These are phyloP conservation scores for Epinephelus fuscoguttatus DNA, from an alignment of 2,113 vertebrate genomes.

Conservation along the genomic window DNA sequence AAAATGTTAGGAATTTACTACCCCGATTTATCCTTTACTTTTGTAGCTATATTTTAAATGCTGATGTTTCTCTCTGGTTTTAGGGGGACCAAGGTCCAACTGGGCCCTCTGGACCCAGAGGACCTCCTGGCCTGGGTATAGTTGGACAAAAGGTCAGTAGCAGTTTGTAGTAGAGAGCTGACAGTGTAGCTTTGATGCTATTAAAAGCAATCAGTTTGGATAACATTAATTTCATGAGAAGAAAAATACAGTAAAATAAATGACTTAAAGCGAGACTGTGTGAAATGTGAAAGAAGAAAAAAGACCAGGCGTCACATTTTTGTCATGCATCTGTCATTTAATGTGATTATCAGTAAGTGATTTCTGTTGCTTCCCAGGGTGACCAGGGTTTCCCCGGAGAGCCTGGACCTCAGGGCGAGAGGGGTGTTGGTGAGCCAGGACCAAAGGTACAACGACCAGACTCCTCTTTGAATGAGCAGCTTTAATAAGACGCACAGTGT, in stretches of 20 bases:
- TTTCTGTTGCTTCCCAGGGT: constrained; percentile 71
- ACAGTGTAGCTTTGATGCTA: no score
- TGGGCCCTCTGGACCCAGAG: constrained; percentile 81
- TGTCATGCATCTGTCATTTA: background rate
- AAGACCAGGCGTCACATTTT: no score
- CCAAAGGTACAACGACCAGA: constrained; percentile 73
- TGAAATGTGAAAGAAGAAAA: no score
- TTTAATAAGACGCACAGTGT: background rate
- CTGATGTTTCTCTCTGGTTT: background rate
- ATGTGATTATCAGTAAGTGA: background rate
- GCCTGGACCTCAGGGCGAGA: constrained; percentile 76
- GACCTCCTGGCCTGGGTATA: constrained; percentile 76
- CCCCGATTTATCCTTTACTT: background rate
- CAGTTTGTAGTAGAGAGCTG: background rate
- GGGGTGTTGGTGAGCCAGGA: constrained; percentile 81
- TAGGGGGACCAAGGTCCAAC: constrained; percentile 81
- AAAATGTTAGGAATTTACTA: background rate
- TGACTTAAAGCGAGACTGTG: no score
- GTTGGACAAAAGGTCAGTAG: constrained; percentile 82
- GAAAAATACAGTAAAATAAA: no score
- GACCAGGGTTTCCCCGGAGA: constrained; percentile 85
- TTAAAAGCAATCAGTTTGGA: background rate
- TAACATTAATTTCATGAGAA: background rate
- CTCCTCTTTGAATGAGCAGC: background rate
- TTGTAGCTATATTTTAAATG: background rate